Conservation (phyloP, 1,140 invertebrate genomes). For the Papilio dardanus region DNA sequence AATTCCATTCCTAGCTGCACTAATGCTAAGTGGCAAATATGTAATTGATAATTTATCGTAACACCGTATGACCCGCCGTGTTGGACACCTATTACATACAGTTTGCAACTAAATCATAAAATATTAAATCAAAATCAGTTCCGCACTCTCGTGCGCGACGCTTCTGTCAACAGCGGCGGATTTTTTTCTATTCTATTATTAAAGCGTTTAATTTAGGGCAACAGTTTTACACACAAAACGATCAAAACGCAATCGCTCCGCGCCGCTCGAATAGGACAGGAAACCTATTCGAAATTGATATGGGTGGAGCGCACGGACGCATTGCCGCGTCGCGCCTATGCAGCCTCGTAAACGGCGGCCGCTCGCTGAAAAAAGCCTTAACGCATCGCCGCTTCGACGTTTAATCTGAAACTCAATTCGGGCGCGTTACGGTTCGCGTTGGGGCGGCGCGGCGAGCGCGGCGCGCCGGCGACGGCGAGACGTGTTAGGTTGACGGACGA, state of each 20-base stretch:
- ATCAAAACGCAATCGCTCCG: slow-evolving; percentile 79
- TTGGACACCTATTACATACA: slow-evolving; percentile 45
- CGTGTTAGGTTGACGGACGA: slow-evolving; percentile 74
- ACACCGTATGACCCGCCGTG: slow-evolving; percentile 18
- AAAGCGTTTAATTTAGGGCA: slow-evolving; percentile 80
- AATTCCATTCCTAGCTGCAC: slow-evolving; percentile 77
- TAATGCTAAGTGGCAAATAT: slow-evolving; percentile 66
- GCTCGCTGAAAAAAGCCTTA: slow-evolving; percentile 54
- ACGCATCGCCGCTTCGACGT: slow-evolving; percentile 38
- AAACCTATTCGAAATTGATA: slow-evolving; percentile 82
- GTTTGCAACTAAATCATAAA: slow-evolving; percentile 63
- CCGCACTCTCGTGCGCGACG: slow-evolving; percentile 52
- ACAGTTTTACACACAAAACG: slow-evolving; percentile 81
- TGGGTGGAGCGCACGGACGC: slow-evolving; percentile 75
- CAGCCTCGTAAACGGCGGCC: slow-evolving; percentile 74
- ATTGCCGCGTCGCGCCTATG: slow-evolving; percentile 74
- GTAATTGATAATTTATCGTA: slow-evolving; percentile 20
- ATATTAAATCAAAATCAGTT: slow-evolving; percentile 65
- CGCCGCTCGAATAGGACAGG: slow-evolving; percentile 74
- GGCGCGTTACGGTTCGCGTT: slow-evolving; percentile 46
- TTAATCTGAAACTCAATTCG: slow-evolving; percentile 53
- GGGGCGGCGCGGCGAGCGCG: background rate
- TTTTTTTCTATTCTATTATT: slow-evolving; percentile 80
- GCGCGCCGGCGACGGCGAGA: slow-evolving; percentile 43
- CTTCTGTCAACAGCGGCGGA: slow-evolving; percentile 64